These are phyloP conservation scores for Eristalis intricaria DNA, from an alignment of 2,888 invertebrate genomes.

Conservation along the genomic window DNA sequence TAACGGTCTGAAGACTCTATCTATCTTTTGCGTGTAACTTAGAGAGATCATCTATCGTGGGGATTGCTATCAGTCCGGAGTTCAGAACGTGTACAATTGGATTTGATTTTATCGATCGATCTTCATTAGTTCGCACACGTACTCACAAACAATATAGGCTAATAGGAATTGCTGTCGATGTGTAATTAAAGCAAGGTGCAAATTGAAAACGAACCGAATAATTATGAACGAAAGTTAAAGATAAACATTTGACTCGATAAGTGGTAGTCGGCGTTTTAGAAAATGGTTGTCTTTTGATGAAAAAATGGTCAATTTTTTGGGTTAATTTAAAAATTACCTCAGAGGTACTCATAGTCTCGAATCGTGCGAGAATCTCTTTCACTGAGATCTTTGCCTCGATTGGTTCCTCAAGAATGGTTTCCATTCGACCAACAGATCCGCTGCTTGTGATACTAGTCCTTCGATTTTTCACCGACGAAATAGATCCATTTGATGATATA, in stretches of 20 bases:
- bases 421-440: conserved; percentile 87
- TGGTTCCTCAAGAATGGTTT: conserved; percentile 90
- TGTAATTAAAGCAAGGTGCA: background rate
- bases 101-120: background rate
- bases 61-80: too few relatives aligned
- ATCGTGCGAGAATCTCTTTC: conserved; percentile 90
- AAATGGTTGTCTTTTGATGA: too few relatives aligned
- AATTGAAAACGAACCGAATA: too few relatives aligned
- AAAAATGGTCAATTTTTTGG: background rate
- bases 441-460: conserved; percentile 80
- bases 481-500: conserved; percentile 45
- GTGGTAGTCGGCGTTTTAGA: background rate
- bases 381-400: conserved; percentile 91
- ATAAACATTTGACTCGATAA: background rate
- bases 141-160: background rate
- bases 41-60: background rate
- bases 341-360: conserved; percentile 85
- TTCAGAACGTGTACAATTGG: background rate
- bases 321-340: conserved; percentile 76
- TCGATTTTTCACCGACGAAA: conserved; percentile 75
- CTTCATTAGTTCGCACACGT: background rate
- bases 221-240: too few relatives aligned
- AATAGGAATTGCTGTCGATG: background rate
- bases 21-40: background rate
- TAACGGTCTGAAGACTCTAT: background rate